A percentile compares a stretch with the other conserved stretches of the same genome.
phyloP scores from a whole-genome alignment of 2,797 vertebrate species.

The Pampus argenteus region DNA sequence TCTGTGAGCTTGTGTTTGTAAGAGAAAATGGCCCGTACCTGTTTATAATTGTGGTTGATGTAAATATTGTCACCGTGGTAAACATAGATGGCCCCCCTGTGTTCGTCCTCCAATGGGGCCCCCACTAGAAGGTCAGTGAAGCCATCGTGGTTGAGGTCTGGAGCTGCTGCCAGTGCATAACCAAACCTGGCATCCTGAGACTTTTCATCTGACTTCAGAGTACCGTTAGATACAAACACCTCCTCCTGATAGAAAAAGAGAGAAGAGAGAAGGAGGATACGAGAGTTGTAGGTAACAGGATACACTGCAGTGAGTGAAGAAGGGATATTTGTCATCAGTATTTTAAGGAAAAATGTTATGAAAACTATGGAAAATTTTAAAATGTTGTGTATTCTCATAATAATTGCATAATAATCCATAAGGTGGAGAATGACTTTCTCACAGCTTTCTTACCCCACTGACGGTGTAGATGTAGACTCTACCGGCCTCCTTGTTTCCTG shows the following conservation, averaged over 20 bases:
- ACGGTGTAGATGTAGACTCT: conserved; percentile 91
- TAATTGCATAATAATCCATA: background rate
- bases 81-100: conserved; percentile 92
- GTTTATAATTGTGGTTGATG: conserved; percentile 84
- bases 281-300: background rate
- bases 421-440: background rate
- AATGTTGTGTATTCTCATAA: background rate
- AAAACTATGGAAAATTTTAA: background rate
- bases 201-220: conserved; percentile 84
- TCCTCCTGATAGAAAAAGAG: conserved; percentile 70
- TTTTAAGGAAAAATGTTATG: background rate
- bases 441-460: conserved; percentile 76
- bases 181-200: conserved; percentile 93
- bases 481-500: conserved; percentile 92
- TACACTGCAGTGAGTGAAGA: background rate
- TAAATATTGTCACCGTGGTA: conserved; percentile 87
- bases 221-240: conserved; percentile 86
- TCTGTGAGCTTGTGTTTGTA: background rate
- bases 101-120: conserved; percentile 93
- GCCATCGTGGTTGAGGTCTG: conserved; percentile 93
- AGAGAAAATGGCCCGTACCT: conserved; percentile 77
- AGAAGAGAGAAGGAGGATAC: background rate
- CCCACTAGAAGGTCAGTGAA: conserved; percentile 90
- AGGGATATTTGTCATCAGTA: background rate
- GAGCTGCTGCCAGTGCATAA: conserved; percentile 87